Evolutionary conservation across 2,113 vertebrate species (phyloP), one percentile per base, ranked within the genome.

Genomic region (Psittacula cyanocephala): DNA sequence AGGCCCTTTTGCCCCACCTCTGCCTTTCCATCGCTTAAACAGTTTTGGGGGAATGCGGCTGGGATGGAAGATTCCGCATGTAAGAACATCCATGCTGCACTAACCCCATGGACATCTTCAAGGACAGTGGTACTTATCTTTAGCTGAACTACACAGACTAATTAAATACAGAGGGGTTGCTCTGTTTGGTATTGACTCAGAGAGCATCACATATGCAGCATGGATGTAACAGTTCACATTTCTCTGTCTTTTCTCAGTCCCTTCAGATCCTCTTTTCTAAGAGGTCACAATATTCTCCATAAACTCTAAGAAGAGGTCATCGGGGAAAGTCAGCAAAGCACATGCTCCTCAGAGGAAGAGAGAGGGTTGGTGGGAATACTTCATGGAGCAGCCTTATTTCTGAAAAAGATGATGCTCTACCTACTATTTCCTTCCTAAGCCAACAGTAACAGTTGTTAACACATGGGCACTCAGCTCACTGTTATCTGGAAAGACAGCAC

Each of bases 401-500:
- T 92, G 80, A 85, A 65, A 35, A 70, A 8, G n/a, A 49, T 6
- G 3, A 88, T 4, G 3, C 28, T 68, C 77, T 49, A 29, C 24
- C 35, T n/a, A 50, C 22, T 3, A 1, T 62, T 90, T 76, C 41
- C 72, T 67, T 91, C 60, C 71, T 87, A 91, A 80, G 82, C 59
- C 76, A 74, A 23, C 10, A 11, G 50, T 78, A 74, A 23, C 9
- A 14, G 50, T 75, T 86, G 79, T 91, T 94, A 94, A 85, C 53
- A 82, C 83, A 67, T 0, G 2, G 69, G 57, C 68, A 85, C 69
- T 81, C 59, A 11, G 65, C 76, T 89, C 93, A 50, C 37, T 59
- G 43, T 87, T 96, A 95, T 92, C 90, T 77, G 83, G 44, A 82
- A 91, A 60, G 94, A 95, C 94, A 92, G 88, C 81, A 79, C 81